Evolutionary conservation across 2,888 invertebrate species (phyloP), one percentile per base, ranked within the genome.

Genomic region (Calliscelio sp.): DNA sequence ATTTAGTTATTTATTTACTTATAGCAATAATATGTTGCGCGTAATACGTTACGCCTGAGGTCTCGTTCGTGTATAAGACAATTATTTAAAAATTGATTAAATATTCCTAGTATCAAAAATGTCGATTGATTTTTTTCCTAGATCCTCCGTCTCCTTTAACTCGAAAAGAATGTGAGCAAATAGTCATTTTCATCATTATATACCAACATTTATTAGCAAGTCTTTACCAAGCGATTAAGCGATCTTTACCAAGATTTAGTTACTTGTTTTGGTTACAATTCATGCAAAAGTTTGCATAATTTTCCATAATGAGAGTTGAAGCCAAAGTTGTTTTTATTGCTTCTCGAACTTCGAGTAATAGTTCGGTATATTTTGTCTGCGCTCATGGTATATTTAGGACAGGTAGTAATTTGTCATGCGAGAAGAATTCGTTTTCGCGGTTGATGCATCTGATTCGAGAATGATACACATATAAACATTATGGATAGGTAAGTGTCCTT

Each of bases 1-100:
- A 78, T 71, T 65, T 35, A 92, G 91, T 92, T 93, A 93, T 93
- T 93, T 93, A 93, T 93, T 93, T 92, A 92, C 90, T 86, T 89
- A 87, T 84, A 87, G 86, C 89, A 85, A 88, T 86, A 86, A 86
- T 83, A 79, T 83, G 88, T 87, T 85, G 51, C 44, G 86, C 85
- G 81, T 85, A 61, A 79, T 32, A 86, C 70, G 85, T 83, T 87
- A 63, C 78, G 73, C 81, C 85, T 84, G 87, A 85, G 78, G 84
- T 83, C 85, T 88, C 86, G 89, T 91, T 89, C 89, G 87, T 89
- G 88, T 88, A 86, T 87, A 90, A 90, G 89, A 90, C 91, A 89
- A 91, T 91, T 91, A 92, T 91, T 91, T 92, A 92, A 92, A 92
- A 88, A 89, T 88, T 89, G 91, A 92, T 92, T 92, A 92, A 92